Conservation (phyloP, 2,888 invertebrate genomes). For the Nezara viridula region DNA sequence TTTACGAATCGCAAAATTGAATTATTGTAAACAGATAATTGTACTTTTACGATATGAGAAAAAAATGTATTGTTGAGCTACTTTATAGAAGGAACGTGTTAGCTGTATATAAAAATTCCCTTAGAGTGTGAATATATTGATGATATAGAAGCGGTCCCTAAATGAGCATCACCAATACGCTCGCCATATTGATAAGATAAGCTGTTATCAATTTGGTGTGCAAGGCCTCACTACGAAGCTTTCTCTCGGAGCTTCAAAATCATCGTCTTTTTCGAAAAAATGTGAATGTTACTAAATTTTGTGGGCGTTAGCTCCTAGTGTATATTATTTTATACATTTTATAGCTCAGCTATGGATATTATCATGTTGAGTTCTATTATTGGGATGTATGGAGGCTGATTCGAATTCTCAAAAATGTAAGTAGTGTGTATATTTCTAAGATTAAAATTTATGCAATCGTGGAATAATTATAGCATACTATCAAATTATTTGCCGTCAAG, state of each 20-base stretch:
- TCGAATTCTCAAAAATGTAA: not conserved
- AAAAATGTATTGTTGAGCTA: too few species aligned
- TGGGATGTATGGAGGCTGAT: not conserved
- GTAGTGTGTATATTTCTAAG: not conserved
- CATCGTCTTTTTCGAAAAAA: not conserved
- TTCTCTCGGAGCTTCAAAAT: not conserved
- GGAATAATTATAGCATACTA: not conserved
- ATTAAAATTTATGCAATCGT: not conserved
- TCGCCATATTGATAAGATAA: slow-evolving; percentile 50
- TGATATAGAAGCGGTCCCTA: slow-evolving; percentile 10
- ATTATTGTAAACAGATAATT: too few species aligned
- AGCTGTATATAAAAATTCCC: too few species aligned
- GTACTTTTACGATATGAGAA: too few species aligned
- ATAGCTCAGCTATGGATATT: not conserved
- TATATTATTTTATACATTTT: not conserved
- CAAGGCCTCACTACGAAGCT: slow-evolving; percentile 29
- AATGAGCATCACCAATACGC: slow-evolving; percentile 18
- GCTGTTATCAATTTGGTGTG: slow-evolving; percentile 40
- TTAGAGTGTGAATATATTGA: slow-evolving; percentile 1
- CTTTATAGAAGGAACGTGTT: too few species aligned
- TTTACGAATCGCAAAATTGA: too few species aligned
- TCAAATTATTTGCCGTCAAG: not conserved
- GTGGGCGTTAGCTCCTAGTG: not conserved
- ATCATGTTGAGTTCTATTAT: not conserved
- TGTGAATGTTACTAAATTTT: not conserved